phyloP scores from a whole-genome alignment of 2,888 invertebrate genomes.

The Pandemis heparana region DNA sequence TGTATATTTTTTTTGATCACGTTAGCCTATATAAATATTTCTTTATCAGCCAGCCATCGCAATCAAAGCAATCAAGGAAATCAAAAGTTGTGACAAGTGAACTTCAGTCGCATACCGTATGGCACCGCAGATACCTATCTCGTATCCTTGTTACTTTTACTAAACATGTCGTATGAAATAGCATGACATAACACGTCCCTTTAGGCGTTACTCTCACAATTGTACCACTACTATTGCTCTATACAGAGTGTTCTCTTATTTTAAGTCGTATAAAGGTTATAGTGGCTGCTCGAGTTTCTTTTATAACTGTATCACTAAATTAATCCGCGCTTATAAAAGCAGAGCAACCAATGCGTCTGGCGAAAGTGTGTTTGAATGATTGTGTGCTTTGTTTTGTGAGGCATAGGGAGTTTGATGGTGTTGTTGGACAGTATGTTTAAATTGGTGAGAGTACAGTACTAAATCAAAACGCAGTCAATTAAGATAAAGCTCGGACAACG shows the following conservation, averaged over 20 bases:
- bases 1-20: neutral
- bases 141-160: conserved; percentile 81
- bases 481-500: conserved; percentile 80
- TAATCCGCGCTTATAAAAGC: conserved; percentile 54
- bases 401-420: conserved; percentile 23
- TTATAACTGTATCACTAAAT: conserved; percentile 43
- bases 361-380: conserved; percentile 51
- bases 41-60: conserved; percentile 31
- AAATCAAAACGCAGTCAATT: conserved; percentile 84
- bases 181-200: conserved; percentile 78
- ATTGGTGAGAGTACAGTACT: conserved; percentile 67
- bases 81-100: conserved; percentile 49
- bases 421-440: conserved; percentile 53
- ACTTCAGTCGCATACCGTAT: conserved; percentile 68
- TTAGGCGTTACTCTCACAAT: conserved; percentile 71
- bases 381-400: conserved; percentile 46
- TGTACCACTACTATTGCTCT: conserved; percentile 46
- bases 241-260: conserved; percentile 45
- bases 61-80: conserved; percentile 55
- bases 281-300: conserved; percentile 44
- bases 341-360: conserved; percentile 55
- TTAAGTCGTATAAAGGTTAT: conserved; percentile 48
- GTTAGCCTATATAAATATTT: neutral
- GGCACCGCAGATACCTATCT: conserved; percentile 69
- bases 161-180: conserved; percentile 75